phyloP scores from a whole-genome alignment of 2,888 invertebrate species.

The Netelia melanura region DNA sequence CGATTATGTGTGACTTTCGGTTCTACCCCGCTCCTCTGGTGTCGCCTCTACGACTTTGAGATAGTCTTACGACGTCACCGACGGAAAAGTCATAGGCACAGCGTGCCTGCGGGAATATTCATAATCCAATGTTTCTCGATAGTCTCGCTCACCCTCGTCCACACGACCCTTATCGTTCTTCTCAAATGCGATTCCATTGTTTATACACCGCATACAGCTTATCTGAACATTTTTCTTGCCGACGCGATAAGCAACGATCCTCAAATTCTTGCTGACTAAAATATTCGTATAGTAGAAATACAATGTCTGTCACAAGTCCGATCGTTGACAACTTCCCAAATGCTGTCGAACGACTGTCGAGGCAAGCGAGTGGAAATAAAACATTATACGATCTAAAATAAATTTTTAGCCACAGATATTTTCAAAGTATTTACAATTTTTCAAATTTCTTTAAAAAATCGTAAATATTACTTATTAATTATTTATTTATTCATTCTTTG shows the following conservation, averaged over 20 bases:
- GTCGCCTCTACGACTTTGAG: conserved; percentile 43
- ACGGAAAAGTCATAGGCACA: conserved; percentile 28
- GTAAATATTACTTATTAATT: not conserved
- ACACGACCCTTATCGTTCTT: conserved; percentile 42
- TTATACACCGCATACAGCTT: conserved; percentile 52
- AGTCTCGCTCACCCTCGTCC: conserved; percentile 24
- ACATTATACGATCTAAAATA: not conserved
- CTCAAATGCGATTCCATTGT: conserved; percentile 53
- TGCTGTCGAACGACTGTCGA: too few species aligned
- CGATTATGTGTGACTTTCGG: not conserved
- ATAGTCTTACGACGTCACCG: conserved; percentile 42
- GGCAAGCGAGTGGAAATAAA: not conserved
- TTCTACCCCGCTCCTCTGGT: conserved; percentile 39
- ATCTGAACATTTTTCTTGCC: conserved; percentile 48
- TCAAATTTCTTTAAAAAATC: not conserved
- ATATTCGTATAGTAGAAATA: conserved; percentile 4
- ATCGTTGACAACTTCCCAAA: not conserved
- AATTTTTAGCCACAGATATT: not conserved
- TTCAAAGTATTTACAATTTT: too few species aligned
- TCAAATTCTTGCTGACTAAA: conserved; percentile 13
- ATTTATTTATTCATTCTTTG: too few species aligned
- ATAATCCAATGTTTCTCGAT: conserved; percentile 49
- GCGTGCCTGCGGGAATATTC: conserved; percentile 36
- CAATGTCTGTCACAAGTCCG: not conserved
- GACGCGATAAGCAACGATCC: conserved; percentile 44